Evolutionary conservation across 2,888 invertebrate species (phyloP), one percentile per base, ranked within the genome.

Genomic region (Drosophila borealis): DNA sequence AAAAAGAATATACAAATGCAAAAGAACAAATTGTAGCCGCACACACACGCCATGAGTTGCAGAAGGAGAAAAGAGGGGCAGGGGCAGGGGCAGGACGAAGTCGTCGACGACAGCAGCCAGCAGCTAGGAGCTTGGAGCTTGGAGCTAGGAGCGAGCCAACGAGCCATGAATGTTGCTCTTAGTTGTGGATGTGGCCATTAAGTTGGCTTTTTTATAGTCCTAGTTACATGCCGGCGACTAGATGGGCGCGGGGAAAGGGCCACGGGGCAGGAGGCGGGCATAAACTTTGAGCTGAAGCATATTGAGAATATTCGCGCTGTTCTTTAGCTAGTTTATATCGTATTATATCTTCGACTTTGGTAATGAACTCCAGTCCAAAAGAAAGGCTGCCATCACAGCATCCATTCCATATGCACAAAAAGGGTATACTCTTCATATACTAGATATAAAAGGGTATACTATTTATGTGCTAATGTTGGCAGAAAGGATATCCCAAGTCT

Each of bases 171-270:
- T 83, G 89, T 68, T 76, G 80, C 82, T 85, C 77, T 82, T 88
- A 88, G 89, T 84, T 74, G 71, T 80, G 84, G 81, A 88, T 83
- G 80, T 83, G 89, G 89, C 87, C 89, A 83, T 83, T 88, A 83
- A 86, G 83, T 83, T 83, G 83, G 89, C 72, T 84, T 83, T 83
- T 83, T 83, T 88, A 83, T 70, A 71, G 77, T 80, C 77, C 74
- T 73, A 80, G 82, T 78, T 73, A 74, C 80, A 80, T 71, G 76
- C 49, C 46, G 21, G 37, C 41, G 29, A 29, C 29, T 29, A 8
- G 29, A 8, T 29, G 29, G 29, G 29, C 29, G 8, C 8, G 29
- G 29, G 2, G 29, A 2, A 29, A 29, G 29, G 29, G 29, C 8
- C 29, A 29, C 1, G 41, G 19, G 14, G 17, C 4, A 9, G 25